Evolutionary conservation across 2,888 invertebrate species (phyloP).

Genomic region (Pachymerium ferrugineum): DNA sequence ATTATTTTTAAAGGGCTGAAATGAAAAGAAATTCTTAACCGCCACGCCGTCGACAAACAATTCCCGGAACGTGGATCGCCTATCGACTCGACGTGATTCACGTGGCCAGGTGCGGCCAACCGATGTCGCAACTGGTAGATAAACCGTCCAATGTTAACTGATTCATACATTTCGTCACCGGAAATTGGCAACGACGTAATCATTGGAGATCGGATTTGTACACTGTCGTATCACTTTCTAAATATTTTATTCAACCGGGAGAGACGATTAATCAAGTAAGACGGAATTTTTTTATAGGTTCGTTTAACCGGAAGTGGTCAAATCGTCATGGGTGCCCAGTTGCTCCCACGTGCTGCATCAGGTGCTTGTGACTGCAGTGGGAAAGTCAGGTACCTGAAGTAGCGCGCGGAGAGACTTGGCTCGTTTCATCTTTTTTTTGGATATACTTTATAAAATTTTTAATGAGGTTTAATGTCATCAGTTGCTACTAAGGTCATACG

Average conservation of each 20-base stretch:
- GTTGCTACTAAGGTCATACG: too few relatives aligned
- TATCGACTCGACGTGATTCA: background rate
- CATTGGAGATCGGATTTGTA: too few relatives aligned
- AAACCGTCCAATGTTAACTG: background rate
- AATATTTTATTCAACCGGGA: too few relatives aligned
- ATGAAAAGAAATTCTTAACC: background rate
- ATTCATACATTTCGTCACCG: background rate
- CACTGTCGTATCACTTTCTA: too few relatives aligned
- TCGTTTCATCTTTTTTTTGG: constrained; percentile 18
- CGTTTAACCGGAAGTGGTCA: background rate
- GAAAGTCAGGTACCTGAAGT: constrained; percentile 97
- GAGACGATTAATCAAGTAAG: too few relatives aligned
- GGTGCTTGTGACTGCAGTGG: constrained; percentile 73
- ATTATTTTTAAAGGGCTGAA: background rate
- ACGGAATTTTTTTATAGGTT: too few relatives aligned
- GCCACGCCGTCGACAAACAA: background rate
- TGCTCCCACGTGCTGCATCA: constrained; percentile 76
- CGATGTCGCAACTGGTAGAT: background rate
- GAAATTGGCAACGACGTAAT: too few relatives aligned
- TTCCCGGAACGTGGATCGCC: background rate
- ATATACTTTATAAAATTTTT: too few relatives aligned
- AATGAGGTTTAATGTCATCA: too few relatives aligned
- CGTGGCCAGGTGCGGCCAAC: background rate
- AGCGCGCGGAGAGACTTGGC: constrained; percentile 79
- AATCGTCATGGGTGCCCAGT: constrained; percentile 41